Percentiles rank a stretch among this genome's conserved stretches.
These are phyloP conservation scores for Acyrthosiphon pisum DNA, from an alignment of 1,140 invertebrate genomes.

Conservation along the genomic window DNA sequence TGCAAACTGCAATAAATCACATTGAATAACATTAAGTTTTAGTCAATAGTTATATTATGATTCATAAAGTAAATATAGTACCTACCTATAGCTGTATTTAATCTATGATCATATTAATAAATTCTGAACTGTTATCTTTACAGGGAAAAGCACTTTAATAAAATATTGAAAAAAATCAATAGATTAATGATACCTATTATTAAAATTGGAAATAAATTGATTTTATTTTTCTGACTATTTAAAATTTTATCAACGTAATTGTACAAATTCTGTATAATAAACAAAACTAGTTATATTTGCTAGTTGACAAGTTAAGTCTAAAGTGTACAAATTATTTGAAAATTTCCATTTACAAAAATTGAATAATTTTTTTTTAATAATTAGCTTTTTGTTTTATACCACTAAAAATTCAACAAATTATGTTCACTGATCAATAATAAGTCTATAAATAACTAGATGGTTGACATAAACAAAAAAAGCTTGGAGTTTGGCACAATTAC, in stretches of 20 bases:
- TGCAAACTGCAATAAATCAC: neutral
- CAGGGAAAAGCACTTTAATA: neutral
- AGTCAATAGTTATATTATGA: neutral
- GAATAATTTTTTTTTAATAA: neutral
- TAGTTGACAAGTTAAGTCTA: neutral
- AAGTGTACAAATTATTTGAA: neutral
- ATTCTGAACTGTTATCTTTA: neutral
- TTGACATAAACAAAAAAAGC: neutral
- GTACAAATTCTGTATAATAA: neutral
- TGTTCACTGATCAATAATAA: neutral
- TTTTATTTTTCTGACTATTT: neutral
- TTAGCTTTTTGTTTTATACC: neutral
- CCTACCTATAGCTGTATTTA: neutral
- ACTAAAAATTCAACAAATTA: neutral
- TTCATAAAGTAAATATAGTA: neutral
- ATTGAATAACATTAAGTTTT: neutral
- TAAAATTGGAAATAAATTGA: neutral
- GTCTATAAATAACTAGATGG: neutral
- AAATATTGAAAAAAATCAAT: neutral
- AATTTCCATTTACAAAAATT: neutral
- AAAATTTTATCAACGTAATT: neutral
- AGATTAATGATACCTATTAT: neutral
- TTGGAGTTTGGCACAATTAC: neutral
- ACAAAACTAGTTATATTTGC: neutral
- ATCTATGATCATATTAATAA: neutral